Base-by-base conservation (phyloP, 1,140 invertebrate genomes). In the Heliothis virescens region DNA sequence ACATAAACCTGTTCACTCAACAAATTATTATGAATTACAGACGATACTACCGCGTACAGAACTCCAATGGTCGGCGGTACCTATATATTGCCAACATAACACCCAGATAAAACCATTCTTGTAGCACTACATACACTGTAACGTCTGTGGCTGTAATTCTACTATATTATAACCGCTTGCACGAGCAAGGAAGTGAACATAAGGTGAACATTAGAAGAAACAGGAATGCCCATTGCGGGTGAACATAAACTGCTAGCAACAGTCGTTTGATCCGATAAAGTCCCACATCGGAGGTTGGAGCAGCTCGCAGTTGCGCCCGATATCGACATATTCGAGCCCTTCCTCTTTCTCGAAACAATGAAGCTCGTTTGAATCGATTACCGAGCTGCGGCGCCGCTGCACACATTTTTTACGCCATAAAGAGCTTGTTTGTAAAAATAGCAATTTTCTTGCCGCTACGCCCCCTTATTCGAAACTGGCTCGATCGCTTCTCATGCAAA, bases 251-350 rank as follows among this genome's bases (percentile, higher is more conserved):
- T 83, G 84, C 83, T 78, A 82, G 83, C 74, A 87, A 88, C 80
- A 86, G 85, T 86, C 83, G 83, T 90, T 86, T 80, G 86, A 88
- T 88, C 86, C 84, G 87, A 88, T 89, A 89, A 88, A 87, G 57
- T 48, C 74, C 47, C 41, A 53, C 74, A 76, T 76, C 74, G 74
- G 50, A 53, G 50, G 55, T 76, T 76, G 13, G 74, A 60, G 60
- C 55, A 76, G 59, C 74, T 76, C 50, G 74, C 74, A 77, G 79
- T 86, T 86, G 85, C 78, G 53, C 21, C 55, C 82, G 76, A 84
- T 85, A 84, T 85, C 84, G 82, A 85, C 82, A 87, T 84, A 85
- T 86, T 82, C 80, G 74, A 83, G 74, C 71, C 84, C 82, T 85
- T 86, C 84, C 81, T 83, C 83, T 76, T 77, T 71, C 69, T 71